phyloP scores from a whole-genome alignment of 35 echinoderm and acorn worm genomes.

The Apostichopus parvimensis region DNA sequence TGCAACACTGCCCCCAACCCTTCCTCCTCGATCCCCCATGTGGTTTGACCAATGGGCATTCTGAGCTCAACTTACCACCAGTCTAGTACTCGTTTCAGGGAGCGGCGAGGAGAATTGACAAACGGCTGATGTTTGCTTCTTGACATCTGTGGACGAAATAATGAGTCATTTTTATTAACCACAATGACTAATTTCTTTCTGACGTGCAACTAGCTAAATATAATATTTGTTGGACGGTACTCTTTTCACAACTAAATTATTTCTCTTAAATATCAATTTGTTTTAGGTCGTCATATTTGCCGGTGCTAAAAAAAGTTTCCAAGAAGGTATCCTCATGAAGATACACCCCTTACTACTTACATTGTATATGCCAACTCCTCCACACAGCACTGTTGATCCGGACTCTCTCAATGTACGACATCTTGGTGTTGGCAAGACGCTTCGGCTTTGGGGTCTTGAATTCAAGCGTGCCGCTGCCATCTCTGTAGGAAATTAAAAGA shows the following conservation, averaged over 20 bases:
- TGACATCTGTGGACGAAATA: constrained; percentile 60
- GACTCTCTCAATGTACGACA: constrained; percentile 76
- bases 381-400: constrained; percentile 91
- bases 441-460: constrained; percentile 76
- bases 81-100: constrained; percentile 59
- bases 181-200: no score
- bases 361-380: constrained; percentile 94
- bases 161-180: no score
- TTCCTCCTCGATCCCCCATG: background rate
- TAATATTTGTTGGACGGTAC: no score
- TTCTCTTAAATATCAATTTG: no score
- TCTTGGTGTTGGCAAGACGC: constrained; percentile 55
- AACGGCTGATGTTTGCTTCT: constrained; percentile 73
- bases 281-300: no score
- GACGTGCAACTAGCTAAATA: no score
- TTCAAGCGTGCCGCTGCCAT: constrained; percentile 63
- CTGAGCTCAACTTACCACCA: constrained; percentile 58
- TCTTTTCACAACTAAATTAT: no score
- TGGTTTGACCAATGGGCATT: background rate
- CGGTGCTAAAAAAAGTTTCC: background rate
- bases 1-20: background rate
- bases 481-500: constrained; percentile 33
- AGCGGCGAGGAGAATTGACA: constrained; percentile 82
- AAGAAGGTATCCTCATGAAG: background rate
- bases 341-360: constrained; percentile 52